Percentiles rank a stretch among this genome's conserved stretches.
Evolutionary conservation across 37 sponge, comb jelly and placozoan species (phyloP).

Genomic region (Mnemiopsis leidyi): DNA sequence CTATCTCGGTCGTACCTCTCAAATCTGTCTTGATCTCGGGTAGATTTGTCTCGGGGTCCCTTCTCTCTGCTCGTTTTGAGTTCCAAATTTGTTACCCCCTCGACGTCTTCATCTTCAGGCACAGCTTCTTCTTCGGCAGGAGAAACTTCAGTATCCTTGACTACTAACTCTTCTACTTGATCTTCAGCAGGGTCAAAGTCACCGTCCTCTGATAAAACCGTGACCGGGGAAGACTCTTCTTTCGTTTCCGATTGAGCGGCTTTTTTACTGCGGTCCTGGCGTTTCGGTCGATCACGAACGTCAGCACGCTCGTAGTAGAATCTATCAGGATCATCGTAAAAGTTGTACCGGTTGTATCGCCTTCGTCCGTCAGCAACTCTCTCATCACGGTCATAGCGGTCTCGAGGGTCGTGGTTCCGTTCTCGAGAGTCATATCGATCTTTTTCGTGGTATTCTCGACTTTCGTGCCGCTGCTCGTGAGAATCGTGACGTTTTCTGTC

Average conservation of each 20-base stretch:
- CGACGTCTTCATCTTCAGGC: not conserved
- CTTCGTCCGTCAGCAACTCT: not conserved
- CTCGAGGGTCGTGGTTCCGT: not conserved
- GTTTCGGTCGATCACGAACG: not conserved
- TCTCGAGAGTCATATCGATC: not conserved
- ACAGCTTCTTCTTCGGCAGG: not conserved
- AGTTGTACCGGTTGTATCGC: slow-evolving; percentile 2
- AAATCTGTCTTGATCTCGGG: not conserved
- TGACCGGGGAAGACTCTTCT: not conserved
- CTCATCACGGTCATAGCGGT: not conserved
- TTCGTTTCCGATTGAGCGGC: not conserved
- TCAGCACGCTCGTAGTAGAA: not conserved
- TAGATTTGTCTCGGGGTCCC: not conserved
- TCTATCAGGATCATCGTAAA: not conserved
- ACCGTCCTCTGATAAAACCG: not conserved
- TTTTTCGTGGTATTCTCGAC: not conserved
- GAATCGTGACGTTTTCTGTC: slow-evolving; percentile 5
- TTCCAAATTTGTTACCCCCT: not conserved
- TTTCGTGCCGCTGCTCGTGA: not conserved
- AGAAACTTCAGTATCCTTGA: not conserved
- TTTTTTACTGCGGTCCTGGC: not conserved
- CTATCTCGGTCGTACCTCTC: not conserved
- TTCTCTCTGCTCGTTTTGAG: not conserved
- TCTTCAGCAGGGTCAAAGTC: not conserved
- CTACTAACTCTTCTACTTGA: not conserved